Evolutionary conservation across 2,888 invertebrate genomes (phyloP).

Genomic region (Chirona hameri): DNA sequence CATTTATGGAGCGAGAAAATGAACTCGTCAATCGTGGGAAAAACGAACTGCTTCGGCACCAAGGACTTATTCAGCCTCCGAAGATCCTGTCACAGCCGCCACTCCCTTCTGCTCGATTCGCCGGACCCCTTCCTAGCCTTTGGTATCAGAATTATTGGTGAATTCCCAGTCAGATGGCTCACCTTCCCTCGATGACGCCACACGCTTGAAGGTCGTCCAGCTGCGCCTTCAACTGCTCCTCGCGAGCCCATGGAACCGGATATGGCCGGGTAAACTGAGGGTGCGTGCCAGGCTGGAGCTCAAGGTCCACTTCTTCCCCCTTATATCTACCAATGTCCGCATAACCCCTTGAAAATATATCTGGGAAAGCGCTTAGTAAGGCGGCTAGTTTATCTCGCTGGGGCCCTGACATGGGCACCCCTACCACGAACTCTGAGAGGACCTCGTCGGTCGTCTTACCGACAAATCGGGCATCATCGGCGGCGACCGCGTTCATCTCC

Average conservation of each 20-base stretch:
- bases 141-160: background rate
- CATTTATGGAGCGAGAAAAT: background rate
- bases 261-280: background rate
- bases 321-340: background rate
- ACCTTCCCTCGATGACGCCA: background rate
- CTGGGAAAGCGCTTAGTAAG: no score
- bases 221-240: no score
- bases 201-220: background rate
- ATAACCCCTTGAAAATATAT: background rate
- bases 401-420: background rate
- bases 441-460: background rate
- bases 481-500: background rate
- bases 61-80: background rate
- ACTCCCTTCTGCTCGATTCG: background rate
- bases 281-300: background rate
- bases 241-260: background rate
- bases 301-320: background rate
- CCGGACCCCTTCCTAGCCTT: background rate
- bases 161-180: background rate
- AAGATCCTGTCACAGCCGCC: background rate
- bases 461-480: background rate
- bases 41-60: background rate
- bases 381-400: background rate
- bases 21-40: background rate
- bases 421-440: background rate